Base-by-base conservation (phyloP, 2,888 invertebrate species). In the Creontiades dilutus region DNA sequence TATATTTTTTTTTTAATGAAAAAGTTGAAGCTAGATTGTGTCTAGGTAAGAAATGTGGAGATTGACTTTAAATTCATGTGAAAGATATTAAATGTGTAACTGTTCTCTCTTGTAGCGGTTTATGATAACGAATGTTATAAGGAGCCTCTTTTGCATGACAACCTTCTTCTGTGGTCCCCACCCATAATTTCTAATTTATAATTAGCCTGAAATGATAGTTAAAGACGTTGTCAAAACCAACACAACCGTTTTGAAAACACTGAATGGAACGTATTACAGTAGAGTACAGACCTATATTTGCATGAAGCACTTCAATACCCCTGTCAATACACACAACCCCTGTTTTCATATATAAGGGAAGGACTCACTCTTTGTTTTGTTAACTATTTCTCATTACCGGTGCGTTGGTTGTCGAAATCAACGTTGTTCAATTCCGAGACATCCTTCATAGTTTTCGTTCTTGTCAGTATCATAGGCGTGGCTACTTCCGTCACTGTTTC, bases 371-470 rank as follows among this genome's bases (percentile, higher is more conserved):
- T 46, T 68, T 68, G 68, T 68, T 68, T 23, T 27, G 46, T 68
- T 76, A 75, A 86, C 46, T 86, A 86, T 85, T 85, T 57, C 85
- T 85, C 82, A 89, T 89, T 89, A 89, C 89, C 89, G 84, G 89
- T 89, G 75, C 89, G 82, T 76, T 84, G 85, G 52, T 89, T 89
- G 84, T 89, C 75, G 48, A 46, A 48, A n/a, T 37, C 61, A 28
- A 80, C 28, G 37, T 68, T 19, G 16, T 61, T 82, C 46, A 82
- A 28, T 7, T 28, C 23, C 28, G 48, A 19, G 11, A 61, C 37
- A 75, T 81, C 81, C 19, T 57, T 55, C 61, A 89, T 14, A 19
- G 75, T 85, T 37, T 57, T 48, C 11, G 75, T 16, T 52, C 76
- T 84, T 12, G 82, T n/a, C 48, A 84, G 46, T 27, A 84, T 14